Evolutionary conservation across 2,797 vertebrate genomes (phyloP).

Genomic region (Picus viridis): DNA sequence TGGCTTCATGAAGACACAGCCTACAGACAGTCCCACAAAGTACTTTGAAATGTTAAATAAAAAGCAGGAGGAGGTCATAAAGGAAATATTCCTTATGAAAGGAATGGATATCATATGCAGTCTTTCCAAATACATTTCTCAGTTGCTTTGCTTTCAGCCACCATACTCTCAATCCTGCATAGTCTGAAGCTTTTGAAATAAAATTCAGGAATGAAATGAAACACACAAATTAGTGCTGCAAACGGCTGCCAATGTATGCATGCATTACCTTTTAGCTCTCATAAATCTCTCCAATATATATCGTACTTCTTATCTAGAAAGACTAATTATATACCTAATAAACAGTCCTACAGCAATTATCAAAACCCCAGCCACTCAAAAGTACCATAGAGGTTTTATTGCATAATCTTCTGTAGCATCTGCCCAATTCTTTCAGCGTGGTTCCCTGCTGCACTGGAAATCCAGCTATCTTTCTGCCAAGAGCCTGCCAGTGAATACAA

Average conservation of each 20-base stretch:
- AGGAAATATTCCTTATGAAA: slow-evolving; percentile 64
- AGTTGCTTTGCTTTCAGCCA: slow-evolving; percentile 41
- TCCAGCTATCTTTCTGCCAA: slow-evolving; percentile 29
- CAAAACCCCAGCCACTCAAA: not conserved
- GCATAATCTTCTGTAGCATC: slow-evolving; percentile 29
- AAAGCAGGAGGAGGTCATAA: slow-evolving; percentile 61
- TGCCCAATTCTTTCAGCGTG: not conserved
- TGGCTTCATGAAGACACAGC: slow-evolving; percentile 47
- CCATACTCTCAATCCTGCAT: slow-evolving; percentile 24
- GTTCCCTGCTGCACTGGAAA: slow-evolving; percentile 16
- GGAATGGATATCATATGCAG: slow-evolving; percentile 22
- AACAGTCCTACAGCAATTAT: not conserved
- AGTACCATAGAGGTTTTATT: not conserved
- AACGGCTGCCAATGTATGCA: not conserved
- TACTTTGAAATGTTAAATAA: slow-evolving; percentile 78
- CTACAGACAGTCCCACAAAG: slow-evolving; percentile 38
- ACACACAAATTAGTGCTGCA: not conserved
- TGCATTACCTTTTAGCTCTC: not conserved
- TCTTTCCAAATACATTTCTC: slow-evolving; percentile 55
- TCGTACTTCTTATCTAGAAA: not conserved
- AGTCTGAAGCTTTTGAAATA: slow-evolving; percentile 55
- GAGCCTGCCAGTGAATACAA: not conserved
- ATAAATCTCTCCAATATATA: not conserved
- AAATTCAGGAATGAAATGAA: slow-evolving; percentile 56
- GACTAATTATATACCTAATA: slow-evolving; percentile 15